phyloP scores from a whole-genome alignment of 2,888 invertebrate genomes.

The Leptinotarsa rubiginosa region DNA sequence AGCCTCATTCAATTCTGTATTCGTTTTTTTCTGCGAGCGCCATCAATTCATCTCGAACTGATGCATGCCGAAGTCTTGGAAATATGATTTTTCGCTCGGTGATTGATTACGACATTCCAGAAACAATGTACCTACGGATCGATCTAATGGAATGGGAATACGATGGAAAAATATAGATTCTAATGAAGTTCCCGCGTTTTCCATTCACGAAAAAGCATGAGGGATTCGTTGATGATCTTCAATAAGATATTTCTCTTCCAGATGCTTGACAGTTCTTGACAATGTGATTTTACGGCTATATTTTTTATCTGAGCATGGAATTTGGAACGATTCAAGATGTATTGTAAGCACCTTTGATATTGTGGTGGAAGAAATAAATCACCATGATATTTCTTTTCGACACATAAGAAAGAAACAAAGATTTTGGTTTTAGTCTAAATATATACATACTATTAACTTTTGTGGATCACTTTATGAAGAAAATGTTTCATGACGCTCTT shows the following conservation, averaged over 20 bases:
- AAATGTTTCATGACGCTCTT: no score
- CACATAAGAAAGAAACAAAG: no score
- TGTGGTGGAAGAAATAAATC: no score
- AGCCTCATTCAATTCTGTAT: conserved; percentile 22
- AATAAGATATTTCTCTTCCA: not conserved
- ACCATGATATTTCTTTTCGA: no score
- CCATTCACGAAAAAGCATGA: not conserved
- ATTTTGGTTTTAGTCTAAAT: no score
- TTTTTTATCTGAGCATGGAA: no score
- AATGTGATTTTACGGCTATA: no score
- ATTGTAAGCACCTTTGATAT: no score
- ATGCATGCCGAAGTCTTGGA: conserved; percentile 9
- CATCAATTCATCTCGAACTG: conserved; percentile 11
- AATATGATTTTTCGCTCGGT: conserved; percentile 13
- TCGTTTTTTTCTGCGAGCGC: conserved; percentile 11
- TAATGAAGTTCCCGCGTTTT: not conserved
- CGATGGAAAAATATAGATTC: not conserved
- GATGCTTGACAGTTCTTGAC: not conserved
- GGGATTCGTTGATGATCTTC: not conserved
- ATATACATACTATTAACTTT: no score
- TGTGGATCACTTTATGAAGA: no score
- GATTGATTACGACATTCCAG: conserved; percentile 10
- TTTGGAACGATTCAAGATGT: no score
- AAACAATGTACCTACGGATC: conserved; percentile 13
- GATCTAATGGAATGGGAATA: not conserved